A percentile compares a stretch with the other conserved stretches of the same genome.
These are phyloP conservation scores for Tipula vernalis DNA, from an alignment of 2,888 invertebrate species.

Conservation along the genomic window DNA sequence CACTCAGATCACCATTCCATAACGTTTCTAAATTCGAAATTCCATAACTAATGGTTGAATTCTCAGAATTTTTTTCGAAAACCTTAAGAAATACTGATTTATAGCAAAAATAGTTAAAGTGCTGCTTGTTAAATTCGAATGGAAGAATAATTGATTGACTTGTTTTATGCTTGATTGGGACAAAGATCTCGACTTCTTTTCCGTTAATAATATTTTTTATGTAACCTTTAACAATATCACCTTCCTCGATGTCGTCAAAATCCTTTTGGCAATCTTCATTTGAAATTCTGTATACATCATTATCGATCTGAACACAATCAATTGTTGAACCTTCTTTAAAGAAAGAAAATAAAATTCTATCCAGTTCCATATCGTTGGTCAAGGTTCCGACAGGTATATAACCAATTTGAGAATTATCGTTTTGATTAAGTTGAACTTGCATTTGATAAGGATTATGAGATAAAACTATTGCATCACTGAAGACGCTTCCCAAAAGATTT, in stretches of 20 bases:
- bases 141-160: not conserved
- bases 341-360: not conserved
- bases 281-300: not conserved
- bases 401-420: constrained; percentile 23
- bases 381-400: constrained; percentile 31
- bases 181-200: constrained; percentile 25
- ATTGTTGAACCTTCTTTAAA: constrained; percentile 17
- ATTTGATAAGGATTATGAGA: constrained; percentile 29
- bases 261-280: not conserved
- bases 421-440: constrained; percentile 27
- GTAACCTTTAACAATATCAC: constrained; percentile 26
- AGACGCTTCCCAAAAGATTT: constrained; percentile 27
- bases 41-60: not conserved
- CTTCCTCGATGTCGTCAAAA: not conserved
- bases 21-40: not conserved
- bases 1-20: constrained; percentile 30
- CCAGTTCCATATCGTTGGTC: not conserved
- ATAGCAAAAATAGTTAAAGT: not conserved
- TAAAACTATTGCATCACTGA: constrained; percentile 25
- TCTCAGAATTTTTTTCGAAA: not conserved
- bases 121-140: not conserved
- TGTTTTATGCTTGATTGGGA: constrained; percentile 23
- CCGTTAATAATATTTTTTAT: constrained; percentile 27
- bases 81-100: not conserved
- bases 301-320: constrained; percentile 24